Evolutionary conservation across 2,797 vertebrate genomes (phyloP).

Genomic region (Microchirus variegatus): DNA sequence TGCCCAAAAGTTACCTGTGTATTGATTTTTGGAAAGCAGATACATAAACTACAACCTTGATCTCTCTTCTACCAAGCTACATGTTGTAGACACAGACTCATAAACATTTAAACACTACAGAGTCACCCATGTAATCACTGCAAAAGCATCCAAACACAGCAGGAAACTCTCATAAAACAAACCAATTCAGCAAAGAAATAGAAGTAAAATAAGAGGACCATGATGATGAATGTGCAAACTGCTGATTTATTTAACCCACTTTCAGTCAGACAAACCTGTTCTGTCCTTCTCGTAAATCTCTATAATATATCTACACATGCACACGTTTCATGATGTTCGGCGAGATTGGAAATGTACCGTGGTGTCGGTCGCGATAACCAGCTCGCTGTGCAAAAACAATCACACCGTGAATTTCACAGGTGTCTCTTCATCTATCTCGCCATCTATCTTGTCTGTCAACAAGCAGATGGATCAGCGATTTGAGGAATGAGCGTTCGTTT

Average conservation of each 20-base stretch:
- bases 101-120: constrained; percentile 57
- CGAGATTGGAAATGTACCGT: constrained; percentile 27
- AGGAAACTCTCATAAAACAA: too few species aligned
- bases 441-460: constrained; percentile 63
- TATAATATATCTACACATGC: constrained; percentile 8
- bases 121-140: constrained; percentile 34
- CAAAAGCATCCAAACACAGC: constrained; percentile 54
- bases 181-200: constrained; percentile 59
- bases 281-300: neutral
- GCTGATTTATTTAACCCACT: too few species aligned
- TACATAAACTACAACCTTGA: neutral
- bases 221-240: neutral
- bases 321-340: constrained; percentile 6
- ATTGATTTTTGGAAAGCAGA: neutral
- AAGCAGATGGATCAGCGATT: constrained; percentile 50
- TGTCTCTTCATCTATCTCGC: constrained; percentile 43
- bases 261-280: constrained; percentile 5
- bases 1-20: too few species aligned
- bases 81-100: constrained; percentile 56
- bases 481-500: constrained; percentile 33
- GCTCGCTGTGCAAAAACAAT: constrained; percentile 36
- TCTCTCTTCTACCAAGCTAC: constrained; percentile 42
- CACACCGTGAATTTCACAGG: constrained; percentile 57
- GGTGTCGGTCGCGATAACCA: constrained; percentile 22
- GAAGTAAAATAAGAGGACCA: constrained; percentile 50